These are phyloP conservation scores for Apantesis nais DNA, from an alignment of 2,888 invertebrate species.

Conservation along the genomic window DNA sequence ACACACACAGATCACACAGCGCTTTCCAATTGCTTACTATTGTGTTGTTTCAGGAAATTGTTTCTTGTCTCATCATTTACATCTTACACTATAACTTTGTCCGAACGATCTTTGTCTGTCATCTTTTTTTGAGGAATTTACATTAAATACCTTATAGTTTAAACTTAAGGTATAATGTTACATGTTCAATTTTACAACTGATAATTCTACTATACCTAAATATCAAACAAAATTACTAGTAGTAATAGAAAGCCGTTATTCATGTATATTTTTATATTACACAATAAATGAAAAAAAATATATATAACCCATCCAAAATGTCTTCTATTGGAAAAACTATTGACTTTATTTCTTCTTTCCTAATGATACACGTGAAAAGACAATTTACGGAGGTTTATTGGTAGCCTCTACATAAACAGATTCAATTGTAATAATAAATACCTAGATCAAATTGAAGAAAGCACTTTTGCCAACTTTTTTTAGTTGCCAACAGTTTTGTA, in stretches of 20 bases:
- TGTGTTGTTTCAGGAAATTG: constrained; percentile 50
- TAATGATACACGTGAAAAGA: not conserved
- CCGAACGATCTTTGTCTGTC: constrained; percentile 36
- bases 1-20: constrained; percentile 61
- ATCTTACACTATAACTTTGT: constrained; percentile 22
- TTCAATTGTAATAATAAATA: constrained; percentile 8
- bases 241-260: no score
- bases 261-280: no score
- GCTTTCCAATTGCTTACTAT: constrained; percentile 67
- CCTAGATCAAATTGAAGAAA: not conserved
- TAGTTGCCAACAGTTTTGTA: constrained; percentile 40
- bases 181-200: not conserved
- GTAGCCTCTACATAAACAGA: not conserved
- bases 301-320: not conserved
- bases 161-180: not conserved
- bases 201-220: not conserved
- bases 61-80: constrained; percentile 48
- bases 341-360: not conserved
- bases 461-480: constrained; percentile 12
- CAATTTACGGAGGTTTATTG: not conserved
- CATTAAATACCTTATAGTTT: constrained; percentile 12
- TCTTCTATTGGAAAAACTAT: not conserved
- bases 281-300: no score
- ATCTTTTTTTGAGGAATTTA: constrained; percentile 8
- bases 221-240: not conserved